A percentile compares a stretch with the other conserved stretches of the same genome.
Conservation (phyloP, 2,113 vertebrate species). For the Pogonocichla stellata region DNA sequence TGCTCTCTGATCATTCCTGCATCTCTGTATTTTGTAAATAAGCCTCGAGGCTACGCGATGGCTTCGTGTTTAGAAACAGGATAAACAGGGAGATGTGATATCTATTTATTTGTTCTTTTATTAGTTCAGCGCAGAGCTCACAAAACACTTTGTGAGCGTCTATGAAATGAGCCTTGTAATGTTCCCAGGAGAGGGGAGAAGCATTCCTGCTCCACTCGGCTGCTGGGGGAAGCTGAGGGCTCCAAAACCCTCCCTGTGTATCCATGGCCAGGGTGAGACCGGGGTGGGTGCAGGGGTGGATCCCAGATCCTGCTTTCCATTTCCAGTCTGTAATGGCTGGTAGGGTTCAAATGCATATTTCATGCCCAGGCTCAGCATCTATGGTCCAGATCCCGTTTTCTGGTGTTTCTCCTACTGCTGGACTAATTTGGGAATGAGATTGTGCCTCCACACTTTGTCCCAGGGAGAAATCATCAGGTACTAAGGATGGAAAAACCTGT, state of each 20-base stretch:
- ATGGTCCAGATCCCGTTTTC: background rate
- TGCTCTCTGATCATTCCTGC: background rate
- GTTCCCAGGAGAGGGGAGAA: background rate
- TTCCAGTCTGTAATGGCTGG: background rate
- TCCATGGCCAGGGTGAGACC: background rate
- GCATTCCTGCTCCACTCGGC: background rate
- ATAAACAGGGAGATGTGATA: background rate
- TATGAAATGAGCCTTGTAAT: constrained; percentile 18
- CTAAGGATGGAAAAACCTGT: background rate
- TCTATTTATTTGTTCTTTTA: constrained; percentile 42
- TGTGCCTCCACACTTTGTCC: background rate
- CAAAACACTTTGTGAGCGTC: background rate
- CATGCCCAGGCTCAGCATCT: background rate
- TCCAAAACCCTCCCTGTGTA: background rate
- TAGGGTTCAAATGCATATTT: background rate
- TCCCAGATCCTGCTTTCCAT: background rate
- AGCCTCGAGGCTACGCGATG: background rate
- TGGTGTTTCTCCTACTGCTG: background rate
- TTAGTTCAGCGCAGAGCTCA: background rate
- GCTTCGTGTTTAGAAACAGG: background rate
- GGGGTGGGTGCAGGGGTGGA: background rate
- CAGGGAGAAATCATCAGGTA: background rate
- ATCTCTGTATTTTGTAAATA: constrained; percentile 27
- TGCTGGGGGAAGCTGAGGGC: background rate
- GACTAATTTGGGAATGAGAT: background rate